phyloP scores from a whole-genome alignment of 2,888 invertebrate genomes.

The Neria commutata region DNA sequence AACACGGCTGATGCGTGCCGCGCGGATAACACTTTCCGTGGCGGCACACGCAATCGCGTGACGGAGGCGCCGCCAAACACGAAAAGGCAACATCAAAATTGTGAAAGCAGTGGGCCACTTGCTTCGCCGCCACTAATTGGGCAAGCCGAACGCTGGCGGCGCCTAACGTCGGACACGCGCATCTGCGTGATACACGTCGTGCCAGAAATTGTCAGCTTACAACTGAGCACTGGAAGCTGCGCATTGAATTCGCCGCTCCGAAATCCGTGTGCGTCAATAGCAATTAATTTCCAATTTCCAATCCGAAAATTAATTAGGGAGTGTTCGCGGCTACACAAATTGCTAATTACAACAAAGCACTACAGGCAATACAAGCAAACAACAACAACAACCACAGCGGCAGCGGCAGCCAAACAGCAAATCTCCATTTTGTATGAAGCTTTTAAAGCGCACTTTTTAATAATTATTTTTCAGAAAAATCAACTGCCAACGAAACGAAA shows the following conservation, averaged over 20 bases:
- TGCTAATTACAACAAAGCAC: conserved; percentile 17
- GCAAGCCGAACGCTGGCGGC: no score
- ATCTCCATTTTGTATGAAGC: no score
- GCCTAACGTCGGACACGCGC: not conserved
- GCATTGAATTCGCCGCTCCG: not conserved
- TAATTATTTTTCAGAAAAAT: no score
- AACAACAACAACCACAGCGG: conserved; percentile 13
- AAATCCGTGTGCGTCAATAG: not conserved
- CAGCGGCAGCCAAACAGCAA: conserved; percentile 17
- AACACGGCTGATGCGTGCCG: no score
- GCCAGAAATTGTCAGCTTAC: not conserved
- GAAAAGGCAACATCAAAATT: no score
- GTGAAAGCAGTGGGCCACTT: no score
- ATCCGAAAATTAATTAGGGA: conserved; percentile 8
- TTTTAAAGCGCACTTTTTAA: no score
- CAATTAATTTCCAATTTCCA: not conserved
- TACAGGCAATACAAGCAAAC: conserved; percentile 13
- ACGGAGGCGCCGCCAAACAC: not conserved
- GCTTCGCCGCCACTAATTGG: no score
- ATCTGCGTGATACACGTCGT: not conserved
- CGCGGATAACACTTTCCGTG: not conserved
- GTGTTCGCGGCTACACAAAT: conserved; percentile 17
- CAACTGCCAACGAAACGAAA: no score
- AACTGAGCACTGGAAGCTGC: not conserved
- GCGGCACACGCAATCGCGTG: not conserved